Percentiles rank a stretch among this genome's conserved stretches.
Conservation (phyloP, 1,140 invertebrate species). For the Tyrophagus putrescentiae region DNA sequence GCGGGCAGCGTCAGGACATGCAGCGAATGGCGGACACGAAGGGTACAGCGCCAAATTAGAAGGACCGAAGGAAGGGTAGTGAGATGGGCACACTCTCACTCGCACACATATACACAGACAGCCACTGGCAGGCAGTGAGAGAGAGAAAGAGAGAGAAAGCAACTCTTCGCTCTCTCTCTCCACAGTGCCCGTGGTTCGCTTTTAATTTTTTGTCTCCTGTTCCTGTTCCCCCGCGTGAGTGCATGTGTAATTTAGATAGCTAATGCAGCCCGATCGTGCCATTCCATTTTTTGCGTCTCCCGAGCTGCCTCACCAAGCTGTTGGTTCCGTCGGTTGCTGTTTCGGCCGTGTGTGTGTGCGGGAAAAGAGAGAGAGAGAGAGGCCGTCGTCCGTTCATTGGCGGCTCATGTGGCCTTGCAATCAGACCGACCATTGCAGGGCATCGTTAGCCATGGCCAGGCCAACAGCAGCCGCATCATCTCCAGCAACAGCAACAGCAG, state of each 20-base stretch:
- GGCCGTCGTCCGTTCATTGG: background rate
- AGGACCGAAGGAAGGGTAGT: background rate
- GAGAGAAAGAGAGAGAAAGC: too few relatives aligned
- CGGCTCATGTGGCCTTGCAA: background rate
- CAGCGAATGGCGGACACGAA: too few relatives aligned
- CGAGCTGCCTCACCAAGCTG: too few relatives aligned
- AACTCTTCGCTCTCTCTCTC: too few relatives aligned
- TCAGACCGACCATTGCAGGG: constrained; percentile 7
- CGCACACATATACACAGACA: background rate
- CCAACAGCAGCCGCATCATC: too few relatives aligned
- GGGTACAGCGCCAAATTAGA: too few relatives aligned
- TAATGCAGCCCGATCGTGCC: constrained; percentile 12
- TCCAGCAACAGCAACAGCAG: background rate
- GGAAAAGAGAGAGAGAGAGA: too few relatives aligned
- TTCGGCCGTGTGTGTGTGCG: too few relatives aligned
- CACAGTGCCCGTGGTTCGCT: background rate
- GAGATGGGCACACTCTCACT: background rate
- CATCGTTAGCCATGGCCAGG: too few relatives aligned
- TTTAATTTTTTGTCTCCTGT: constrained; percentile 7
- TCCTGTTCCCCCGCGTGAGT: background rate
- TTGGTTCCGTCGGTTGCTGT: background rate
- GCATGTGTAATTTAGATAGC: constrained; percentile 5
- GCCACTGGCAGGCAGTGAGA: background rate
- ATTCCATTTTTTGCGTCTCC: constrained; percentile 1
- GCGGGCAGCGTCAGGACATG: too few relatives aligned